Base-by-base conservation (phyloP, 1,140 invertebrate genomes). In the Halictus rubicundus region DNA sequence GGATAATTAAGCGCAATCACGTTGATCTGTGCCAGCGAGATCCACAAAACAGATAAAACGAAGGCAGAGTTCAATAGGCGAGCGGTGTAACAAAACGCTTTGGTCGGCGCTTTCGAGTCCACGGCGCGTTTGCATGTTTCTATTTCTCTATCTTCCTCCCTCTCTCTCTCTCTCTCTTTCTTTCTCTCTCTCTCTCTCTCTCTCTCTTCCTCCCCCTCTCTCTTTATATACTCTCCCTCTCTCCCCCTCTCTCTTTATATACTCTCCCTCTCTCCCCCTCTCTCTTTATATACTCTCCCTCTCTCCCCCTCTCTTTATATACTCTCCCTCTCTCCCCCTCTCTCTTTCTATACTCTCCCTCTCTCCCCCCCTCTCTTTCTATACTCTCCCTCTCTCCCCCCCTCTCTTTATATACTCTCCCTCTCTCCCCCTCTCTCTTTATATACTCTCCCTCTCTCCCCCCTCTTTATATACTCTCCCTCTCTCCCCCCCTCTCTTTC, bases 21-120 rank as follows among this genome's bases (percentile, higher is more conserved):
- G 32, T 46, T 52, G 52, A 10, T 65, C 25, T 54, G 52, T 73
- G 73, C 21, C 21, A 32, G 77, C 25, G 76, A 78, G 32, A 54
- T 78, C 64, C 5, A 25, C 6, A 59, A 64, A 63, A 39, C 27
- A 65, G 49, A 63, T 42, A 32, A 80, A 81, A 68, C 49, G 66
- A 82, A 79, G 59, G 69, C 64, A 42, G 78, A 59, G 37, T 60
- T 75, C 52, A 75, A 71, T 86, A 80, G 60, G 72, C 81, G 85
- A 87, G 85, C 85, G 85, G 85, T 87, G 85, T 87, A 87, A 87
- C 85, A 87, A 87, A 87, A 87, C 85, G 85, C 85, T 87, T 87
- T 87, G 66, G 78, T 87, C 84, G 81, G 80, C 85, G 85, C 85
- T 87, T 87, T 87, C 85, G 85, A 87, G 84, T 86, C 81, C 85